phyloP scores from a whole-genome alignment of 2,797 vertebrate genomes.

The Mallotus villosus region DNA sequence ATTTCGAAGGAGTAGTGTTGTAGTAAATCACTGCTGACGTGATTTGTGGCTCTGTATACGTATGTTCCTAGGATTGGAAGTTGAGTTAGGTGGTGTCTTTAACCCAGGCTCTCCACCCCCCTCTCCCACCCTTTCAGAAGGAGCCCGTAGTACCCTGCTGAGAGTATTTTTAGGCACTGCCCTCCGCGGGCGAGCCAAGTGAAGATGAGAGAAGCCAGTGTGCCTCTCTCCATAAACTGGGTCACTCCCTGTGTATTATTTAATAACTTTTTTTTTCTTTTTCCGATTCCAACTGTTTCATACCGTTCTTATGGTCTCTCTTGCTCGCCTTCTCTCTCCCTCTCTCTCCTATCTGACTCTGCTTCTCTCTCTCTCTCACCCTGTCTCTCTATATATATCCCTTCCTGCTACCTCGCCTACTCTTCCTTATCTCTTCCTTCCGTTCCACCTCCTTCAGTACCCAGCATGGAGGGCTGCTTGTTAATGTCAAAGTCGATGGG shows the following conservation, averaged over 20 bases:
- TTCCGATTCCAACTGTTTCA: not conserved
- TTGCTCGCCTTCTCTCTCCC: not conserved
- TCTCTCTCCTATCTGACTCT: slow-evolving; percentile 10
- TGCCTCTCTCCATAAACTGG: slow-evolving; percentile 37
- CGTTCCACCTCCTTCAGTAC: not conserved
- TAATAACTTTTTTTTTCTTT: slow-evolving; percentile 10
- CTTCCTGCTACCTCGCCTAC: not conserved
- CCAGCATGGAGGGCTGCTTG: slow-evolving; percentile 15
- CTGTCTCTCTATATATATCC: not conserved
- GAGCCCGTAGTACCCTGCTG: not conserved
- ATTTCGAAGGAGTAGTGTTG: too few species aligned
- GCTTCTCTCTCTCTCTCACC: not conserved
- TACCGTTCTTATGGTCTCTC: not conserved
- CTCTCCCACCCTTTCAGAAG: not conserved
- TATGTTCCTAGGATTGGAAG: not conserved
- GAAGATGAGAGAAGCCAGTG: slow-evolving; percentile 37
- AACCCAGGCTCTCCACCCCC: not conserved
- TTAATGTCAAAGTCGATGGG: slow-evolving; percentile 12
- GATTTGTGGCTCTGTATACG: too few species aligned
- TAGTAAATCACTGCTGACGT: too few species aligned
- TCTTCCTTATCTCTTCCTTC: slow-evolving; percentile 20
- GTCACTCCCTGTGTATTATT: slow-evolving; percentile 35
- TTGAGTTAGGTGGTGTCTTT: not conserved
- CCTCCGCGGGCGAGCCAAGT: slow-evolving; percentile 19
- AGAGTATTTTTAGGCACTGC: slow-evolving; percentile 46